A percentile compares a stretch with the other conserved stretches of the same genome.
Conservation (phyloP, 2,113 vertebrate genomes). For the Ia io region DNA sequence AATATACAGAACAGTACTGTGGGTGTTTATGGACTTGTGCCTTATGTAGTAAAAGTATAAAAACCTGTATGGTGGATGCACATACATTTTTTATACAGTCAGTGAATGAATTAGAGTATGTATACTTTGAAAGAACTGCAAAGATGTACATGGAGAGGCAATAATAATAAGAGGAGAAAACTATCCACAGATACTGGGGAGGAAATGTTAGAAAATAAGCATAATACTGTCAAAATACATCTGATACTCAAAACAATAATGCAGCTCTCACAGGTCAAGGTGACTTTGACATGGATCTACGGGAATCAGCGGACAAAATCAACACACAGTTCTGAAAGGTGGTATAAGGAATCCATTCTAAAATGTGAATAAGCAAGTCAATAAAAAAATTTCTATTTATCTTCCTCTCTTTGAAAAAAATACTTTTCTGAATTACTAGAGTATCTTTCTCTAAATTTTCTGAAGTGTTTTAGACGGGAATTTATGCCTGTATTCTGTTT, state of each 20-base stretch:
- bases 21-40: background rate
- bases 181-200: background rate
- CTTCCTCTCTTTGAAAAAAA: background rate
- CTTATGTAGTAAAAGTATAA: background rate
- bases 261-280: background rate
- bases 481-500: background rate
- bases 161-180: background rate
- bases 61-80: background rate
- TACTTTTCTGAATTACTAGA: background rate
- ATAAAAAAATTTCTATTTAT: background rate
- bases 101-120: background rate
- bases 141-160: background rate
- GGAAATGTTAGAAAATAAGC: background rate
- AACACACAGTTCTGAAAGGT: background rate
- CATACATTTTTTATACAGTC: background rate
- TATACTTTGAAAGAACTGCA: background rate
- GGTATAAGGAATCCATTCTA: background rate
- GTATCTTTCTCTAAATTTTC: background rate
- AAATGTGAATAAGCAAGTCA: background rate
- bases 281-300: background rate
- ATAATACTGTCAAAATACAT: background rate
- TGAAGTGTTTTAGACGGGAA: background rate
- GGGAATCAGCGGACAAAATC: background rate
- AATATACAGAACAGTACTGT: background rate
- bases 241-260: background rate